Percentiles rank a stretch among this genome's conserved stretches.
phyloP scores from a whole-genome alignment of 2,888 invertebrate genomes.

The Macrophya alboannulata region DNA sequence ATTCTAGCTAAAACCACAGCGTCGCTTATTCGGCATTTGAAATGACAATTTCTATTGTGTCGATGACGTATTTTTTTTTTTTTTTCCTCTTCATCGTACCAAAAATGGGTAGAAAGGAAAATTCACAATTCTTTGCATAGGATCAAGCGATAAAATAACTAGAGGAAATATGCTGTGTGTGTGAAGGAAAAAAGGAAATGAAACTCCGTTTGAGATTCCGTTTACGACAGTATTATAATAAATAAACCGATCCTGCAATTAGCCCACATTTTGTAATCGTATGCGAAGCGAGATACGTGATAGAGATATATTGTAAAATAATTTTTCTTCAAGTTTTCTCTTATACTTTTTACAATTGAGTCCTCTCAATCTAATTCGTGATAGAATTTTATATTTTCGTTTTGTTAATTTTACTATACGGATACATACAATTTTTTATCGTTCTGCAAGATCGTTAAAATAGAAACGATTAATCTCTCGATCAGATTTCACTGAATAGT shows the following conservation, averaged over 20 bases:
- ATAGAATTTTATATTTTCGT: background rate
- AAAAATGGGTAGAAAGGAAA: background rate
- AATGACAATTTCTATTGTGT: constrained; percentile 9
- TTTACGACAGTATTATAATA: background rate
- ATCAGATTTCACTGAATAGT: constrained; percentile 31
- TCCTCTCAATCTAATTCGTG: background rate
- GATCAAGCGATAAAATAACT: background rate
- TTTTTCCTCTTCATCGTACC: background rate
- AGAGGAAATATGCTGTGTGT: background rate
- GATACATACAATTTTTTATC: background rate
- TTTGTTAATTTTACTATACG: background rate
- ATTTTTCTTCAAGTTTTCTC: background rate
- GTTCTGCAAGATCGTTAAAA: background rate
- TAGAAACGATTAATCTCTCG: background rate
- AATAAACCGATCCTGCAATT: background rate
- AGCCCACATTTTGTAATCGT: background rate
- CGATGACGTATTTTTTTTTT: constrained; percentile 11
- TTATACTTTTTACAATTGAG: background rate
- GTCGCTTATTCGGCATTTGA: background rate
- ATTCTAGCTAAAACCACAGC: background rate
- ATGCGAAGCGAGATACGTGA: constrained; percentile 3
- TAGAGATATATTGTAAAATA: background rate
- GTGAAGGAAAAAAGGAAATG: background rate
- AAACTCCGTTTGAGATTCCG: background rate
- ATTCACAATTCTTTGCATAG: background rate